Conservation (phyloP, 1,140 invertebrate genomes). For the Sycophila sp. region DNA sequence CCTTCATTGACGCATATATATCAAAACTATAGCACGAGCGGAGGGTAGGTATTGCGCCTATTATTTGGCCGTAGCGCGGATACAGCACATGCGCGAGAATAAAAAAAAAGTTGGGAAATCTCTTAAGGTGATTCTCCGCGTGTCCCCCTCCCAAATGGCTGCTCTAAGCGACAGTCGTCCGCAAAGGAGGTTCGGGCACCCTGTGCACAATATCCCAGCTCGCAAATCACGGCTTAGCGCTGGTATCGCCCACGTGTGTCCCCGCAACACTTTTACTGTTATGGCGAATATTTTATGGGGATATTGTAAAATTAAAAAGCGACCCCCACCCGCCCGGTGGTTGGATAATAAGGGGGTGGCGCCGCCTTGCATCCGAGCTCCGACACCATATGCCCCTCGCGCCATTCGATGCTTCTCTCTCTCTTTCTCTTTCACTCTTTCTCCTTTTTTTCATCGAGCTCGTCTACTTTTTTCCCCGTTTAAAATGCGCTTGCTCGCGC, state of each 20-base stretch:
- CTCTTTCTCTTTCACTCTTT: background rate
- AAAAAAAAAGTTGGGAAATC: conserved; percentile 3
- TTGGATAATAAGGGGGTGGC: conserved; percentile 58
- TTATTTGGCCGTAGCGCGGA: too few species aligned
- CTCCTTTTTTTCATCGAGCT: conserved; percentile 10
- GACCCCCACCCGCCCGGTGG: conserved; percentile 44
- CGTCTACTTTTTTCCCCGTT: conserved; percentile 40
- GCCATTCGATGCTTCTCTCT: background rate
- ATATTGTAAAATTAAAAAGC: conserved; percentile 67
- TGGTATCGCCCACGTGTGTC: conserved; percentile 33
- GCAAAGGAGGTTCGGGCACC: conserved; percentile 30
- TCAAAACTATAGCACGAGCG: background rate
- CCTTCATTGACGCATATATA: too few species aligned
- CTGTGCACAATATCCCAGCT: conserved; percentile 50
- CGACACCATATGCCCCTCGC: conserved; percentile 54
- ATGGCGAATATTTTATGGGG: conserved; percentile 62
- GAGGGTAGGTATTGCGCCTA: too few species aligned
- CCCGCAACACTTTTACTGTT: conserved; percentile 55
- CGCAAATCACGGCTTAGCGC: conserved; percentile 61
- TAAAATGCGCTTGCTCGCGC: conserved; percentile 50
- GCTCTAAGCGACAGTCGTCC: conserved; percentile 25
- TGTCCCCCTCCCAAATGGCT: conserved; percentile 4
- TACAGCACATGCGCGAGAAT: too few species aligned
- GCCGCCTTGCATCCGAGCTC: conserved; percentile 27
- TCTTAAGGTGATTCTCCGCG: conserved; percentile 23